Conservation (phyloP, 2,113 vertebrate species). For the Albula goreensis region DNA sequence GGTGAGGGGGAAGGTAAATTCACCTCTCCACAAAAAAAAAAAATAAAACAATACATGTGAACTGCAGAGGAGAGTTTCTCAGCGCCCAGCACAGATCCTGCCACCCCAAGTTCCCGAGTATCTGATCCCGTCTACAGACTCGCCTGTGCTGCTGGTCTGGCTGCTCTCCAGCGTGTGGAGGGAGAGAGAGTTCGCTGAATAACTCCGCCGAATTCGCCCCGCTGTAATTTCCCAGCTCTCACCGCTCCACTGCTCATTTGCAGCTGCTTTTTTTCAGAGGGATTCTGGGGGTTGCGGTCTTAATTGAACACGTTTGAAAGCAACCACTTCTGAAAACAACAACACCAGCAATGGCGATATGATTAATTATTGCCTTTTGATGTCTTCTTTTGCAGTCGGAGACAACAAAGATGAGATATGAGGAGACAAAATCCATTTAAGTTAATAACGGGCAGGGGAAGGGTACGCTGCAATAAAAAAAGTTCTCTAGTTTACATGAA, state of each 20-base stretch:
- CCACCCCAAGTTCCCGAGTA: too few relatives aligned
- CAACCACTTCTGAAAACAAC: slow-evolving; percentile 9
- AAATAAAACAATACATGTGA: too few relatives aligned
- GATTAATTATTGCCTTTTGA: background rate
- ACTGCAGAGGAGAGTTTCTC: too few relatives aligned
- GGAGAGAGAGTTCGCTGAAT: too few relatives aligned
- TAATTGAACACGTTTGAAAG: slow-evolving; percentile 16
- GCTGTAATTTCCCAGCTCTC: background rate
- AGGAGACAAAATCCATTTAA: background rate
- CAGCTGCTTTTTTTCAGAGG: background rate
- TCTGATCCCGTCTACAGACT: too few relatives aligned
- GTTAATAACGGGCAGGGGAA: background rate
- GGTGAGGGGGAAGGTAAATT: background rate
- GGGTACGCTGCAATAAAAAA: background rate
- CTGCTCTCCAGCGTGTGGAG: too few relatives aligned
- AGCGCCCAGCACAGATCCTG: too few relatives aligned
- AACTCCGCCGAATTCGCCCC: too few relatives aligned
- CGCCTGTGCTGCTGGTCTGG: too few relatives aligned
- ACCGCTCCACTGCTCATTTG: background rate
- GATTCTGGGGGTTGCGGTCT: background rate
- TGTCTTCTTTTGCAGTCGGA: too few relatives aligned
- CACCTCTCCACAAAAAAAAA: background rate
- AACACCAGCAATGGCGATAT: background rate
- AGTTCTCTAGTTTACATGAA: background rate
- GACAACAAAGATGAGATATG: slow-evolving; percentile 2